Percentiles rank a stretch among this genome's conserved stretches.
Conservation (phyloP, 2,888 invertebrate species). For the Zonitis immaculata region DNA sequence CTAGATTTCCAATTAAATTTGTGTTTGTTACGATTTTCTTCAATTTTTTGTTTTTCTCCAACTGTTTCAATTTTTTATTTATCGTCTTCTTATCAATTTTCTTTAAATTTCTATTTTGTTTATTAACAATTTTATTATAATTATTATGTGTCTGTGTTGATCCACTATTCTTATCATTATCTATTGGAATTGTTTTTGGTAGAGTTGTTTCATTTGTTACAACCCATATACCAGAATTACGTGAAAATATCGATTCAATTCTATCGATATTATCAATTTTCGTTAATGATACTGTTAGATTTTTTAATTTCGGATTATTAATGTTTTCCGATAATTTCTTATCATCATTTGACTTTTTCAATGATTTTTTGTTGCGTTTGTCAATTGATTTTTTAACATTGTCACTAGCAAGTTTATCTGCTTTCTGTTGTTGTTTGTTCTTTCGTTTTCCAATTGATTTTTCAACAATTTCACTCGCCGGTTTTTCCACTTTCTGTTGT, state of each 20-base stretch:
- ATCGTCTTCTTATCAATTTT: background rate
- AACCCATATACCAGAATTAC: slow-evolving; percentile 44
- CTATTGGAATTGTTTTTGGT: background rate
- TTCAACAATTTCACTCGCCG: too few relatives aligned
- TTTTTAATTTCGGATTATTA: too few relatives aligned
- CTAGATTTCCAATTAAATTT: background rate
- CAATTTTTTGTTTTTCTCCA: slow-evolving; percentile 13
- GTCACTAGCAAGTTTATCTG: too few relatives aligned
- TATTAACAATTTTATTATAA: background rate
- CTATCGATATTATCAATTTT: slow-evolving; percentile 12
- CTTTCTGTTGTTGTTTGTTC: too few relatives aligned
- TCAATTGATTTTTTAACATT: slow-evolving; percentile 3
- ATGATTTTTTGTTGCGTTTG: too few relatives aligned
- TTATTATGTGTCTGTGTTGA: background rate
- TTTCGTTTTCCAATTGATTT: too few relatives aligned
- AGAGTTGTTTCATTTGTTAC: slow-evolving; percentile 27
- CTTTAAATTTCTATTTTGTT: background rate
- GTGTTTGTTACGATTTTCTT: slow-evolving; percentile 6
- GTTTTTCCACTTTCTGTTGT: slow-evolving; percentile 5
- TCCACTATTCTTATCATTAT: background rate
- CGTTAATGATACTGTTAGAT: too few relatives aligned
- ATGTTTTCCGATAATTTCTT: too few relatives aligned
- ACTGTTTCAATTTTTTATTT: slow-evolving; percentile 18
- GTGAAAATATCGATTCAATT: slow-evolving; percentile 35
- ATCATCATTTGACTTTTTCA: background rate